Conservation (phyloP, 1,140 invertebrate genomes). For the Hormaphis cornu region DNA sequence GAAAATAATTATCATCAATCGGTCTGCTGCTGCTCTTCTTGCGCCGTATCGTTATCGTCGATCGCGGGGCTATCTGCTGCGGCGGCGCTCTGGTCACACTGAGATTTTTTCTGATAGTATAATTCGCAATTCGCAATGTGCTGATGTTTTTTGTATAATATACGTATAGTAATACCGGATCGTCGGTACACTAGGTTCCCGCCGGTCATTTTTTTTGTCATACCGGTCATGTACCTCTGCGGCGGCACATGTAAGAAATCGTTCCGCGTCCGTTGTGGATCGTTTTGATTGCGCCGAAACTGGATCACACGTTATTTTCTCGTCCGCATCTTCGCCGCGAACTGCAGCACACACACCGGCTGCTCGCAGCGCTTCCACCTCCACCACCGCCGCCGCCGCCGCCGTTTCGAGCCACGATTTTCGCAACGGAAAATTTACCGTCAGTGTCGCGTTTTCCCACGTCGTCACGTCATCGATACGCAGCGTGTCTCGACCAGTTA, state of each 20-base stretch:
- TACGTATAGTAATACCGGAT: too few species aligned
- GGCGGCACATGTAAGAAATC: too few species aligned
- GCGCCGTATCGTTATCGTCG: background rate
- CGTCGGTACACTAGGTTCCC: too few species aligned
- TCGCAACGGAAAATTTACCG: background rate
- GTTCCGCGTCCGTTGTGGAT: too few species aligned
- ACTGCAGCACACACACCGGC: too few species aligned
- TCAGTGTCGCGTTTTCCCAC: background rate
- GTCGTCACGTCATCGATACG: background rate
- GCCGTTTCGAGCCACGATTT: background rate
- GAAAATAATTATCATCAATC: too few species aligned
- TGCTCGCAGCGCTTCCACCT: background rate
- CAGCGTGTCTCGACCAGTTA: too few species aligned
- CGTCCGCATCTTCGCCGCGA: too few species aligned
- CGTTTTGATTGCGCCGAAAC: background rate
- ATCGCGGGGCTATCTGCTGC: background rate
- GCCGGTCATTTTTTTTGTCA: background rate
- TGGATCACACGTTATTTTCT: too few species aligned
- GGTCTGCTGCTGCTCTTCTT: too few species aligned
- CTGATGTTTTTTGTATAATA: background rate
- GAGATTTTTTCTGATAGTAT: too few species aligned
- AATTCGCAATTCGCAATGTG: background rate
- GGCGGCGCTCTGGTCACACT: background rate
- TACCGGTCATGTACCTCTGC: slow-evolving; percentile 17
- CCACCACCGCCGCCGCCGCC: background rate